Evolutionary conservation across 2,888 invertebrate species (phyloP).

Genomic region (Epiblema foenella): DNA sequence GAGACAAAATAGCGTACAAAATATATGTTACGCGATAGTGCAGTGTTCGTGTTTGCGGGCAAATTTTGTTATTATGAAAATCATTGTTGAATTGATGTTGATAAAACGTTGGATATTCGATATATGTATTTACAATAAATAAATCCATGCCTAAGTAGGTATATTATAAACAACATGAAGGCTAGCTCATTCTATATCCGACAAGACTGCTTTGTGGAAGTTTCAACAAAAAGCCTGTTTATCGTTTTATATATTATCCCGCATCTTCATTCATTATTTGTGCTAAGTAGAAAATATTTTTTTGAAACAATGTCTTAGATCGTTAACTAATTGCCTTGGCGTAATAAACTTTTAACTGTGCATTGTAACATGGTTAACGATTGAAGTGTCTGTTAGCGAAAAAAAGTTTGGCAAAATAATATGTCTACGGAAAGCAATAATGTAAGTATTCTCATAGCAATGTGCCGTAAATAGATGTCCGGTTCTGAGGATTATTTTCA

Average conservation of each 20-base stretch:
- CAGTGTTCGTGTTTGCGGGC: constrained; percentile 24
- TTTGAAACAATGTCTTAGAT: constrained; percentile 30
- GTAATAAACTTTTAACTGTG: constrained; percentile 30
- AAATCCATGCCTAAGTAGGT: constrained; percentile 20
- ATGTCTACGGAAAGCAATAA: constrained; percentile 24
- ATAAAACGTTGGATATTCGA: constrained; percentile 24
- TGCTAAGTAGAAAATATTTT: constrained; percentile 41
- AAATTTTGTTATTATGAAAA: constrained; percentile 20
- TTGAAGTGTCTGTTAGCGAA: constrained; percentile 41
- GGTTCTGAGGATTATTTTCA: constrained; percentile 7
- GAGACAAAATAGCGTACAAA: constrained; percentile 23
- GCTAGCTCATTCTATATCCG: constrained; percentile 17
- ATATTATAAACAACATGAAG: constrained; percentile 16
- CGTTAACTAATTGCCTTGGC: constrained; percentile 37
- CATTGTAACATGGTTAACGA: constrained; percentile 36
- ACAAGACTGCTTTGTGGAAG: constrained; percentile 25
- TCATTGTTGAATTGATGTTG: constrained; percentile 29
- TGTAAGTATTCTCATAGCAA: constrained; percentile 11
- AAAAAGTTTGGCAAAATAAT: constrained; percentile 42
- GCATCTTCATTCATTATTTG: constrained; percentile 30
- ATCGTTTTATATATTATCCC: constrained; percentile 13
- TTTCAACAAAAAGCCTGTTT: constrained; percentile 3
- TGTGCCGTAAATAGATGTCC: constrained; percentile 14
- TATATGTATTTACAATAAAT: constrained; percentile 21
- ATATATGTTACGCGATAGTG: constrained; percentile 19